Evolutionary conservation across 2,888 invertebrate genomes (phyloP), one percentile per base, ranked within the genome.

Genomic region (Amiota mariae): DNA sequence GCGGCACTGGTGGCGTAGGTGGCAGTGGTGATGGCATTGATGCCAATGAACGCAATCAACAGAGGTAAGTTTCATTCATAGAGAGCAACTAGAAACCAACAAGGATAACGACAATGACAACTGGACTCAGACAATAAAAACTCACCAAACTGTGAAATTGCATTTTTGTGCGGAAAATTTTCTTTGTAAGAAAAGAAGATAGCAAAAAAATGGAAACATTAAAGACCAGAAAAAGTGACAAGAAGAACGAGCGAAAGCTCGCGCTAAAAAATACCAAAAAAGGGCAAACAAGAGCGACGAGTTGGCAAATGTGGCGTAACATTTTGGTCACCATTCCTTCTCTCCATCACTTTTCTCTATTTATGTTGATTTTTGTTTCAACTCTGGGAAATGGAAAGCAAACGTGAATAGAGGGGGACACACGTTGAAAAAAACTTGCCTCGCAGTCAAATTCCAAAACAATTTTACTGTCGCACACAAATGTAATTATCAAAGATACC

Each of bases 61-160:
- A 88, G 82, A 85, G 88, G 88, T 88, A 82, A 82, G 86, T 83
- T 78, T 78, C 13, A 75, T 75, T 59, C 66, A 36, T 36, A 24
- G 70, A 74, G 61, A 73, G 66, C 9, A n/a, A 2, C 61, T 46
- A 56, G 73, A 10, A 18, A 15, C 48, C 24, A 54, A 66, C n/a
- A 51, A 15, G 12, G 12, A 10, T 46, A 36, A 74, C 74, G 73
- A 63, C 75, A 73, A 72, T 11, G 18, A 8, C 47, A 18, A 67
- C 67, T 49, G 20, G 63, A 9, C 12, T 18, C 63, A 61, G 84
- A 83, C 85, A 85, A 84, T 85, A 81, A 84, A 85, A 84, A 85
- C 80, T 84, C 84, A 86, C 80, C 84, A 85, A 86, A 84, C 84
- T 86, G 84, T 84, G 85, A 84, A 84, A 84, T 84, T 84, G 84